Percentiles rank a stretch among this genome's conserved stretches.
Conservation (phyloP, 2,113 vertebrate genomes). For the Pelodiscus sinensis region DNA sequence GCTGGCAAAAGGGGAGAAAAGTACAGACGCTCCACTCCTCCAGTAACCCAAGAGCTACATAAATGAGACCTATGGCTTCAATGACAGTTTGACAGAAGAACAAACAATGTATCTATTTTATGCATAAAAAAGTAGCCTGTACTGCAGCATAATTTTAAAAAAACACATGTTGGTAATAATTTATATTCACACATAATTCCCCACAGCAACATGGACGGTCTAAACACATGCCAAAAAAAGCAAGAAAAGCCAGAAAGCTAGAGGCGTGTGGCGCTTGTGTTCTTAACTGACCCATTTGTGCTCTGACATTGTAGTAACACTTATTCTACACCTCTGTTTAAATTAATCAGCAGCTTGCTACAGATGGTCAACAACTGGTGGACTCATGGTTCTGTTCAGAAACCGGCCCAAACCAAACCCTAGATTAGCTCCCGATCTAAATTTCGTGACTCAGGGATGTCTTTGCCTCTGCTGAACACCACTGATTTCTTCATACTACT, state of each 20-base stretch:
- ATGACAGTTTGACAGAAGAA: background rate
- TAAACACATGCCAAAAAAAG: background rate
- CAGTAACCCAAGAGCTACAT: conserved; percentile 12
- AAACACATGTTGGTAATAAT: background rate
- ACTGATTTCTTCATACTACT: too few species aligned
- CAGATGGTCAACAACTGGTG: background rate
- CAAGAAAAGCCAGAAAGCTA: background rate
- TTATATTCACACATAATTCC: background rate
- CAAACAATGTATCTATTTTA: background rate
- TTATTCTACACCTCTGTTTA: background rate
- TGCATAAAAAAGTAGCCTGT: background rate
- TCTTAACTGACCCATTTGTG: background rate
- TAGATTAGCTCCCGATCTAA: background rate
- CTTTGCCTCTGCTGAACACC: background rate
- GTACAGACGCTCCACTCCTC: background rate
- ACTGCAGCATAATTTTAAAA: background rate
- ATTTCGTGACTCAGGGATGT: background rate
- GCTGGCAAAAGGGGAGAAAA: conserved; percentile 33
- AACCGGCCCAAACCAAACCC: background rate
- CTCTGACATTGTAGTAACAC: background rate
- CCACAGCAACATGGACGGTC: accelerated
- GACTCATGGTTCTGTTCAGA: background rate
- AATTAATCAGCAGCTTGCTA: background rate
- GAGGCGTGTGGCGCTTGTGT: accelerated
- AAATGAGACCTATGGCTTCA: background rate